phyloP scores from a whole-genome alignment of 2,888 invertebrate genomes.

The Melangyna quadrimaculata region DNA sequence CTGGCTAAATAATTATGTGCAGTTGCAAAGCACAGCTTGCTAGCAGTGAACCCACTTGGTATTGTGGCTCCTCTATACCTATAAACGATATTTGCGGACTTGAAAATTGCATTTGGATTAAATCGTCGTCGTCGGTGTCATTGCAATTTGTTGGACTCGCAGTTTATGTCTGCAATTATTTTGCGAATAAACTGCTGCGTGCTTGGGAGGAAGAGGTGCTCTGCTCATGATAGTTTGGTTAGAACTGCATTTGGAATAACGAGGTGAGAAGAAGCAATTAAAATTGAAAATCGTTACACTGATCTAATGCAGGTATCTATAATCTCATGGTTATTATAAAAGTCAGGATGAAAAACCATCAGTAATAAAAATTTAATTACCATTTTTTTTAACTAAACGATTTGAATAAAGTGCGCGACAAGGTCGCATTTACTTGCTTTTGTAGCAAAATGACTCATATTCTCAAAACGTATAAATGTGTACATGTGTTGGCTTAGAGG shows the following conservation, averaged over 20 bases:
- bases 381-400: slow-evolving; percentile 27
- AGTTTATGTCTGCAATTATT: slow-evolving; percentile 13
- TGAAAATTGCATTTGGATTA: slow-evolving; percentile 52
- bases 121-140: slow-evolving; percentile 11
- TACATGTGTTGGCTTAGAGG: too few species aligned
- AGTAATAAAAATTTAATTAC: slow-evolving; percentile 37
- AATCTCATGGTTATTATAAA: slow-evolving; percentile 59
- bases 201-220: background rate
- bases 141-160: slow-evolving; percentile 51
- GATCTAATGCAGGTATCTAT: slow-evolving; percentile 5
- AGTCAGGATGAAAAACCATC: slow-evolving; percentile 3
- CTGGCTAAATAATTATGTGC: slow-evolving; percentile 3
- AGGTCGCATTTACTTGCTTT: background rate
- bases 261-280: slow-evolving; percentile 68
- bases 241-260: slow-evolving; percentile 26
- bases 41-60: background rate
- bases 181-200: background rate
- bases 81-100: slow-evolving; percentile 4
- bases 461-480: too few species aligned
- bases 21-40: background rate
- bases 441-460: too few species aligned
- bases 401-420: background rate
- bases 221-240: too few species aligned
- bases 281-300: slow-evolving; percentile 44
- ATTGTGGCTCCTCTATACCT: background rate